Percentiles rank a stretch among this genome's conserved stretches.
phyloP scores from a whole-genome alignment of 2,888 invertebrate genomes.

The Scelioninae gen. 1 region DNA sequence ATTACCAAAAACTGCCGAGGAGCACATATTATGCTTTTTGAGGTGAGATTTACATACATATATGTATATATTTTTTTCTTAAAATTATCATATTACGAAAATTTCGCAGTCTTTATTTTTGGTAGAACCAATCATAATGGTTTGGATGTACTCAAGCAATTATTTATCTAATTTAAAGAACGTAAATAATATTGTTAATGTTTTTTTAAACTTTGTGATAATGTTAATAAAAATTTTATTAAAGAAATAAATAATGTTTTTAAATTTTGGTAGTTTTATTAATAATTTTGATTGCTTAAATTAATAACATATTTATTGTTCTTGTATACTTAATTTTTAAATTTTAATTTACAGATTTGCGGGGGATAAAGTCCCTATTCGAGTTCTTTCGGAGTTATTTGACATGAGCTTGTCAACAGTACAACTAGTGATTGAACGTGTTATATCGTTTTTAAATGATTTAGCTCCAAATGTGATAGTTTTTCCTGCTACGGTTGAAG shows the following conservation, averaged over 20 bases:
- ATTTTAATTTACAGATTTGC: conserved; percentile 10
- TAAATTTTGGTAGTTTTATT: no score
- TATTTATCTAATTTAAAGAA: no score
- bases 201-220: no score
- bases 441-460: conserved; percentile 3
- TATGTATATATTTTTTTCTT: background rate
- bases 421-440: background rate
- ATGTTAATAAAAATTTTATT: no score
- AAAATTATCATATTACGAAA: background rate
- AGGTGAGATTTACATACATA: background rate
- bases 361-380: background rate
- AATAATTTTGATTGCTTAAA: no score
- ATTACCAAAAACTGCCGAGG: background rate
- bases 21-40: background rate
- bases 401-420: background rate
- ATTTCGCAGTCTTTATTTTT: no score
- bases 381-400: background rate
- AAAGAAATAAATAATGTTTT: no score
- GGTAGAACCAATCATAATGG: no score
- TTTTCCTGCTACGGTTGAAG: conserved; percentile 13
- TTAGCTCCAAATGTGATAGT: background rate
- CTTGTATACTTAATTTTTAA: no score
- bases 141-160: no score
- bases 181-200: no score
- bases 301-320: no score